Percentiles rank a stretch among this genome's conserved stretches.
Evolutionary conservation across 2,888 invertebrate genomes (phyloP).

Genomic region (Elysia crispata): DNA sequence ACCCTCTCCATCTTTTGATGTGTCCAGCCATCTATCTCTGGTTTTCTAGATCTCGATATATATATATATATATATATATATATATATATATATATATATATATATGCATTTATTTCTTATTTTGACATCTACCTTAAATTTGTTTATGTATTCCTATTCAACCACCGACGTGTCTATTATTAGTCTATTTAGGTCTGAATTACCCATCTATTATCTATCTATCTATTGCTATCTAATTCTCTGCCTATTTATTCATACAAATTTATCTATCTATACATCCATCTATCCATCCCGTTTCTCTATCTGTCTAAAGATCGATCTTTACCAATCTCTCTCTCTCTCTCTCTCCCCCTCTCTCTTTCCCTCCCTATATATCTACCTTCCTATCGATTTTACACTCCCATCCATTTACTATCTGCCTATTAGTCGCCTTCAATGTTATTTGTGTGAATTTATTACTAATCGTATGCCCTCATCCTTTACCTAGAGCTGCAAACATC

Average conservation of each 20-base stretch:
- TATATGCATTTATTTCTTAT: neutral
- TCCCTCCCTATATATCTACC: neutral
- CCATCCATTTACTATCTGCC: too few relatives aligned
- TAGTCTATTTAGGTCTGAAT: neutral
- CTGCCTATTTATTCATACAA: neutral
- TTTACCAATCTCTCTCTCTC: constrained; percentile 15
- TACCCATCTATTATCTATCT: neutral
- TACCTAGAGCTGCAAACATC: too few relatives aligned
- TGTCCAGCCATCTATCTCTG: neutral
- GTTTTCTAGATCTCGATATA: neutral
- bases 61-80: neutral
- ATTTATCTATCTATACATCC: too few relatives aligned
- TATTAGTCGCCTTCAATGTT: too few relatives aligned
- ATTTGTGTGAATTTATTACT: too few relatives aligned
- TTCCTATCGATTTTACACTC: neutral
- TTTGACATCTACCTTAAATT: neutral
- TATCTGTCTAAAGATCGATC: too few relatives aligned
- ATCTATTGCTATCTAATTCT: neutral
- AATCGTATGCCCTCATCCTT: too few relatives aligned
- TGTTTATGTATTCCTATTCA: neutral
- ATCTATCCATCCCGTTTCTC: too few relatives aligned
- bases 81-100: neutral
- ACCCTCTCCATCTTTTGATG: neutral
- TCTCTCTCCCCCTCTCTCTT: constrained; percentile 9
- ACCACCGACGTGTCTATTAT: neutral